Base-by-base conservation (phyloP, 2,113 vertebrate species). In the Hippocampus zosterae region DNA sequence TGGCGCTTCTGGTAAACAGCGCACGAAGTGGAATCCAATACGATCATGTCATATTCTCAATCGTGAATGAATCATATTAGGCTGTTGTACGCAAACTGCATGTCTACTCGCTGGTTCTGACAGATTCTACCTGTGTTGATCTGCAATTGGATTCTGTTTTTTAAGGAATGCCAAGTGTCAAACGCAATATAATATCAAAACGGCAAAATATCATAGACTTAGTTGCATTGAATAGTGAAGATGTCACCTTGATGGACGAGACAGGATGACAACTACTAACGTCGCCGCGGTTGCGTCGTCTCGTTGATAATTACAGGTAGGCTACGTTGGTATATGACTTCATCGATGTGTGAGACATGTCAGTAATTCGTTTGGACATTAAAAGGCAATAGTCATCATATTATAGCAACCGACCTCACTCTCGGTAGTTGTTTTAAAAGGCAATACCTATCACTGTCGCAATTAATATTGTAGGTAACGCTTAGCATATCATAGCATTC, bases 401-500 rank as follows among this genome's bases (percentile, higher is more conserved):
- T 12, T n/a, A 13, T 65, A 25, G 62, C 41, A 25, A 46, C 13
- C 13, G 8, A 65, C 10, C 21, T 64, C n/a, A 13, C 7, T 60
- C 15, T 60, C 27, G 27, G 16, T 2, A 42, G 15, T 65, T 8
- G 13, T 25, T 12, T 16, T n/a, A 46, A 18, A 46, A 18, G 16
- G 3, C 9, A 16, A 44, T 19, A 7, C 13, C 33, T 16, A 16
- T 46, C n/a, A 1, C 63, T 8, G 62, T 46, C 12, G 3, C 8
- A 15, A 23, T 16, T 7, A 42, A 64, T 40, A 23, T 64, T 25
- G 40, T 16, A 46, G 19, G 12, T 23, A 46, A 15, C 1, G 63
- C 63, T 46, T 18, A 65, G 63, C 63, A 44, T 25, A 65, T 23
- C 5, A 42, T 64, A 64, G 61, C 61, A 65, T 65, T 46, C 42